phyloP scores from a whole-genome alignment of 2,797 vertebrate genomes.

The Hyperoplus immaculatus region DNA sequence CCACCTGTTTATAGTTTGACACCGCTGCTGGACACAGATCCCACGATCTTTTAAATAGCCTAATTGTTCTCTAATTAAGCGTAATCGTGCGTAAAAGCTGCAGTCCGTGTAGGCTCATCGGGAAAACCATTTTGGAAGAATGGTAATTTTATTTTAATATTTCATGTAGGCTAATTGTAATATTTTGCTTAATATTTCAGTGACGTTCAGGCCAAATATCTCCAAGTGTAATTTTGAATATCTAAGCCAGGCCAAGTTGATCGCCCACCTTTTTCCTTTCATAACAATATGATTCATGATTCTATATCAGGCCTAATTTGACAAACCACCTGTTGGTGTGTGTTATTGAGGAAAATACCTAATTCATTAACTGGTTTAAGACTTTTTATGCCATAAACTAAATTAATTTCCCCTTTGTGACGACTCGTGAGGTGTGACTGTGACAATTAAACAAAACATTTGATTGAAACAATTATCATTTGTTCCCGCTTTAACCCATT shows the following conservation, averaged over 20 bases:
- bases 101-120: slow-evolving; percentile 9
- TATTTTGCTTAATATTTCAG: too few relatives aligned
- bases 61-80: slow-evolving; percentile 61
- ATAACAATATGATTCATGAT: too few relatives aligned
- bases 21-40: slow-evolving; percentile 45
- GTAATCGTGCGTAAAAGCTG: slow-evolving; percentile 74
- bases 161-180: slow-evolving; percentile 9
- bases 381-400: background rate
- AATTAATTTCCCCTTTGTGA: background rate
- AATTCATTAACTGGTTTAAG: background rate
- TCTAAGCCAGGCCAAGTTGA: slow-evolving; percentile 29
- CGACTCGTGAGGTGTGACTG: background rate
- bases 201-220: background rate
- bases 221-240: slow-evolving; percentile 2
- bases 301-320: slow-evolving; percentile 23
- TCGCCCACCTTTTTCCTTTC: background rate
- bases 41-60: slow-evolving; percentile 51
- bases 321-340: slow-evolving; percentile 56
- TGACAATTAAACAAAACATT: slow-evolving; percentile 1
- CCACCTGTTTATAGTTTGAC: slow-evolving; percentile 41
- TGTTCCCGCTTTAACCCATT: background rate
- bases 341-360: slow-evolving; percentile 16
- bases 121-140: slow-evolving; percentile 18
- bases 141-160: slow-evolving; percentile 19
- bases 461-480: background rate